Evolutionary conservation across 2,888 invertebrate species (phyloP).

Genomic region (Netelia fuscicornis): DNA sequence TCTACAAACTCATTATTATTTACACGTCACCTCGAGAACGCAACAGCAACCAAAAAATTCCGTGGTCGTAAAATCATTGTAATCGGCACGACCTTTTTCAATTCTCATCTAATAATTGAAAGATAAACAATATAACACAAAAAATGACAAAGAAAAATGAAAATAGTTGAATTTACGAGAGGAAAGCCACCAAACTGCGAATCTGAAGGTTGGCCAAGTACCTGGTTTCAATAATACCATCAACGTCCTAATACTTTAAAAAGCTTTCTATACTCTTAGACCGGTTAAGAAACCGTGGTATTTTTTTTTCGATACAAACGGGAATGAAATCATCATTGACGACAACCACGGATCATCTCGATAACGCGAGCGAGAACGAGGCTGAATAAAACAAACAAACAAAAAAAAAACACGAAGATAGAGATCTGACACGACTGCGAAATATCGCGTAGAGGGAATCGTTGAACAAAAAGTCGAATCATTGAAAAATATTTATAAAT

Average conservation of each 20-base stretch:
- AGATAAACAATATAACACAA: background rate
- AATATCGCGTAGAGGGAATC: constrained; percentile 43
- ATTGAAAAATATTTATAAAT: constrained; percentile 43
- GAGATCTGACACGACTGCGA: constrained; percentile 59
- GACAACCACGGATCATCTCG: constrained; percentile 59
- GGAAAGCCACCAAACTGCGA: constrained; percentile 50
- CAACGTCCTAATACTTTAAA: constrained; percentile 56
- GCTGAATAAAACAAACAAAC: constrained; percentile 21
- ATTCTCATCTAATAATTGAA: constrained; percentile 9
- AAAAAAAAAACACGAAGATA: constrained; percentile 44
- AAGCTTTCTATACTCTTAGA: constrained; percentile 58
- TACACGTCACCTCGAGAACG: background rate
- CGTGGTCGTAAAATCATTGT: constrained; percentile 20
- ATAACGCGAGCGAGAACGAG: constrained; percentile 53
- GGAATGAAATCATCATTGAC: constrained; percentile 29
- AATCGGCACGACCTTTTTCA: constrained; percentile 14
- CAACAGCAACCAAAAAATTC: too few species aligned
- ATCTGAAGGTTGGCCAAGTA: constrained; percentile 69
- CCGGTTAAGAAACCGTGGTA: constrained; percentile 8
- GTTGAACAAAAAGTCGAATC: background rate
- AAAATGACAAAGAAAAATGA: background rate
- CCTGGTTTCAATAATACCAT: constrained; percentile 65
- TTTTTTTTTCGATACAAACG: constrained; percentile 32
- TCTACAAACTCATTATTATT: constrained; percentile 6
- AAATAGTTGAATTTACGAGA: constrained; percentile 38